Evolutionary conservation across 2,113 vertebrate species (phyloP).

Genomic region (Trinectes maculatus): DNA sequence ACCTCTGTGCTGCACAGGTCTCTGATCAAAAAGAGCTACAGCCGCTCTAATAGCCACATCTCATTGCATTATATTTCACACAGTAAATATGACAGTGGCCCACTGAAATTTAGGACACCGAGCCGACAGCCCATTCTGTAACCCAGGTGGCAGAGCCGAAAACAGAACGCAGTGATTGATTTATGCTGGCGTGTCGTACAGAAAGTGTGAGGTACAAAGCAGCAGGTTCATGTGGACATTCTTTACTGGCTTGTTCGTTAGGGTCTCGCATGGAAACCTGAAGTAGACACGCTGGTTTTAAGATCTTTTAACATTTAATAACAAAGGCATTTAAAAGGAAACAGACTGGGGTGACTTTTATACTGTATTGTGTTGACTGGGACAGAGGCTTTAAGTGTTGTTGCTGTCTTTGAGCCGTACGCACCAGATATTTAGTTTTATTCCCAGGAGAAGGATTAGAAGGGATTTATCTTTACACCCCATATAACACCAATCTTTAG

Average conservation of each 20-base stretch:
- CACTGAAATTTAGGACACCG: conserved; percentile 70
- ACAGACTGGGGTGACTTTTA: too few species aligned
- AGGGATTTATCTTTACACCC: conserved; percentile 12
- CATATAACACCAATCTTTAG: not conserved
- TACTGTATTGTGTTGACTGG: not conserved
- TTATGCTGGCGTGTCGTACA: conserved; percentile 16
- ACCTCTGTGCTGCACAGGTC: conserved; percentile 67
- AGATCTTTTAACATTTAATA: too few species aligned
- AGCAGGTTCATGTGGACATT: conserved; percentile 13
- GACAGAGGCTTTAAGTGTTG: too few species aligned
- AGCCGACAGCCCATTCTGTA: conserved; percentile 53
- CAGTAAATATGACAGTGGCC: conserved; percentile 76
- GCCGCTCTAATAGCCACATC: conserved; percentile 76
- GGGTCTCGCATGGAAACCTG: conserved; percentile 16
- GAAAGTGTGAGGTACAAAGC: conserved; percentile 11
- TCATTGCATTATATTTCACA: conserved; percentile 80
- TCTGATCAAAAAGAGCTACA: conserved; percentile 74
- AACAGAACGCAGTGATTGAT: conserved; percentile 53
- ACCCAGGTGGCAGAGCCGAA: conserved; percentile 37
- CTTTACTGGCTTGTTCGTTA: conserved; percentile 31
- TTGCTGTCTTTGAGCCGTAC: conserved; percentile 3
- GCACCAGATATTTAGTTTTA: conserved; percentile 8
- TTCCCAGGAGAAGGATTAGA: conserved; percentile 17
- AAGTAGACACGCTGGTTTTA: conserved; percentile 3
- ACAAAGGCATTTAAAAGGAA: too few species aligned